Evolutionary conservation across 2,888 invertebrate species (phyloP).

Genomic region (Ferdinandea cuprea): DNA sequence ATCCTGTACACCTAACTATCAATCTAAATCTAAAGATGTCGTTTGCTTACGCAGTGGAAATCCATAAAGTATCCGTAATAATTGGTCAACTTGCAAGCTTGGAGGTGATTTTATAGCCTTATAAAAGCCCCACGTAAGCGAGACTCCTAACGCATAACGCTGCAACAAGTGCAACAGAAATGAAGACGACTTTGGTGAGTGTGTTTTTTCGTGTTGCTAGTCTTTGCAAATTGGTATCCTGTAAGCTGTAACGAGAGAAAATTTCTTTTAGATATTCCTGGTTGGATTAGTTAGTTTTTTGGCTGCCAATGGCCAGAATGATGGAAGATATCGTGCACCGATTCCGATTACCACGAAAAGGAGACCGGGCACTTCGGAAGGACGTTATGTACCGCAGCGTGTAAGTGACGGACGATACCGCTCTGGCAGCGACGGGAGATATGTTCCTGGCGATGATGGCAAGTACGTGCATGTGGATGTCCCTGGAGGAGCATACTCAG

Average conservation of each 20-base stretch:
- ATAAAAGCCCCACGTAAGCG: constrained; percentile 43
- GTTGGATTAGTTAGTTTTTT: constrained; percentile 71
- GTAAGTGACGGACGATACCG: constrained; percentile 80
- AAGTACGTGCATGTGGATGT: constrained; percentile 84
- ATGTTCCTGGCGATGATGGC: constrained; percentile 77
- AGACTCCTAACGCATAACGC: constrained; percentile 53
- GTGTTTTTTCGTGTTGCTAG: too few relatives aligned
- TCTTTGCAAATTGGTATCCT: not conserved
- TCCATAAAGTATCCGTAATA: constrained; percentile 58
- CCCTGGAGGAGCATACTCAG: constrained; percentile 78
- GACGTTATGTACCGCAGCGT: constrained; percentile 79
- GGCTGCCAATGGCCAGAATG: constrained; percentile 77
- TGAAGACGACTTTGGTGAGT: constrained; percentile 64
- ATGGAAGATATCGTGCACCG: constrained; percentile 84
- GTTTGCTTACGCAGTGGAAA: constrained; percentile 53
- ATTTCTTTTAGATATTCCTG: constrained; percentile 30
- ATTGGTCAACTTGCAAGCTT: constrained; percentile 53
- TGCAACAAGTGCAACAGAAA: constrained; percentile 56
- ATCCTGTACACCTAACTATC: constrained; percentile 43
- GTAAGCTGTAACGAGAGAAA: not conserved
- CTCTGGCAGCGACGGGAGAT: constrained; percentile 78
- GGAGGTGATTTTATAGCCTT: constrained; percentile 64
- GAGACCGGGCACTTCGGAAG: constrained; percentile 34
- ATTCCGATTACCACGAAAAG: constrained; percentile 79
- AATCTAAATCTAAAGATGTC: constrained; percentile 30